phyloP scores from a whole-genome alignment of 2,797 vertebrate genomes.

The Buceros bicornis region DNA sequence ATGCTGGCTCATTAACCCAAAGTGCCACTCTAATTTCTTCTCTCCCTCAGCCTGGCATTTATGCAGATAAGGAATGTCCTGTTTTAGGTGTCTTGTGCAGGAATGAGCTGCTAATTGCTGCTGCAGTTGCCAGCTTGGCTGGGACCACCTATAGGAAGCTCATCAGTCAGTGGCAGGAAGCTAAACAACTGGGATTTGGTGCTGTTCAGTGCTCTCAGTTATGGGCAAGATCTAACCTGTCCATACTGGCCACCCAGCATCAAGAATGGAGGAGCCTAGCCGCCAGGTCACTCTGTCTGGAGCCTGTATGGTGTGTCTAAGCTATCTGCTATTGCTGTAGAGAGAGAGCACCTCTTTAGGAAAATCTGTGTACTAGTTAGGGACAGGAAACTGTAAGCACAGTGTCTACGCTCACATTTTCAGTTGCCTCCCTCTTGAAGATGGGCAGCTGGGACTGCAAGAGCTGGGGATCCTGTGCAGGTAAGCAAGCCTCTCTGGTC shows the following conservation, averaged over 20 bases:
- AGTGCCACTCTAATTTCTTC: slow-evolving; percentile 39
- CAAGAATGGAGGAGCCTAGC: neutral
- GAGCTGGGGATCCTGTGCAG: neutral
- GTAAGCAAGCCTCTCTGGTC: neutral
- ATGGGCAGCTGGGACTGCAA: neutral
- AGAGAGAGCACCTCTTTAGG: neutral
- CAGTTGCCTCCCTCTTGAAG: too few relatives aligned
- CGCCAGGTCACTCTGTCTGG: accelerated
- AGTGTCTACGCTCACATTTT: accelerated
- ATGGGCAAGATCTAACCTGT: accelerated
- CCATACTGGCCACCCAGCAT: accelerated
- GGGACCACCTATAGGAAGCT: neutral
- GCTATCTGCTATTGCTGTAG: accelerated
- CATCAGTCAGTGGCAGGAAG: neutral
- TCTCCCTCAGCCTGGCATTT: neutral
- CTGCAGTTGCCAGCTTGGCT: neutral
- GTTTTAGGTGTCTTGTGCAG: slow-evolving; percentile 22
- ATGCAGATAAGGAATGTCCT: slow-evolving; percentile 16
- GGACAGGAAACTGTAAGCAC: accelerated
- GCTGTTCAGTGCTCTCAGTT: accelerated
- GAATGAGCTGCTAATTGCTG: slow-evolving; percentile 56
- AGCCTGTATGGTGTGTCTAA: neutral
- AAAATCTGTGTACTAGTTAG: accelerated
- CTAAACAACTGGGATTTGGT: neutral
- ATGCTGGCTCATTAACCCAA: slow-evolving; percentile 77